Conservation (phyloP, 2,797 vertebrate species). For the Erithacus rubecula region DNA sequence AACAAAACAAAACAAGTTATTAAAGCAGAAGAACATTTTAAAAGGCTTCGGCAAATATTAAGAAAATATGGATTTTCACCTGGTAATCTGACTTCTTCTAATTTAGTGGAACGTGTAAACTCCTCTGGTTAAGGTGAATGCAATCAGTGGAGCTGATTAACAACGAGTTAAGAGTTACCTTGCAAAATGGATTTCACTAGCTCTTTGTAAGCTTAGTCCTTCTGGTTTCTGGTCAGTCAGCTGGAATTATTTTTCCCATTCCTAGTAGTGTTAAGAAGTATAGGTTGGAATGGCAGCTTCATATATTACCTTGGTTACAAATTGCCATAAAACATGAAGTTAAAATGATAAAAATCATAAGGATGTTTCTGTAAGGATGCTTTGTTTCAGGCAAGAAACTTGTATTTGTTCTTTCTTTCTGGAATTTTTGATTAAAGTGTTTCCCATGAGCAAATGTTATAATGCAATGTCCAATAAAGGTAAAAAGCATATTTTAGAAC, state of each 20-base stretch:
- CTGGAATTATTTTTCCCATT: not conserved
- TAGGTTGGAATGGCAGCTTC: not conserved
- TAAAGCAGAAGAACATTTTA: not conserved
- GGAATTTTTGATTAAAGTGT: not conserved
- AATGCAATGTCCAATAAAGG: not conserved
- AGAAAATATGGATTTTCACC: not conserved
- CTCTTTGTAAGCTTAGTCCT: not conserved
- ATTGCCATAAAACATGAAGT: not conserved
- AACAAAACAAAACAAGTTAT: not conserved
- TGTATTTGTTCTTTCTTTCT: not conserved
- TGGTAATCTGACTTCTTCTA: not conserved
- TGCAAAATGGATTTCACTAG: not conserved
- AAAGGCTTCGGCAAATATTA: not conserved
- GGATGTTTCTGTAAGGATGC: not conserved
- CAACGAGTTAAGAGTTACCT: not conserved
- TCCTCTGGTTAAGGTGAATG: not conserved
- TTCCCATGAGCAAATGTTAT: accelerated
- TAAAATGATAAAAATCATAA: not conserved
- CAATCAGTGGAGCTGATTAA: not conserved
- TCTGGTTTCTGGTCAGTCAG: not conserved
- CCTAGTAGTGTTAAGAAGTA: not conserved
- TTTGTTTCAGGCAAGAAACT: not conserved
- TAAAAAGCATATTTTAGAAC: not conserved
- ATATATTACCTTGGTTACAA: not conserved
- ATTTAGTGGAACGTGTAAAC: not conserved